Percentiles rank a stretch among this genome's conserved stretches.
Evolutionary conservation across 2,797 vertebrate species (phyloP).

Genomic region (Sphaeramia orbicularis): DNA sequence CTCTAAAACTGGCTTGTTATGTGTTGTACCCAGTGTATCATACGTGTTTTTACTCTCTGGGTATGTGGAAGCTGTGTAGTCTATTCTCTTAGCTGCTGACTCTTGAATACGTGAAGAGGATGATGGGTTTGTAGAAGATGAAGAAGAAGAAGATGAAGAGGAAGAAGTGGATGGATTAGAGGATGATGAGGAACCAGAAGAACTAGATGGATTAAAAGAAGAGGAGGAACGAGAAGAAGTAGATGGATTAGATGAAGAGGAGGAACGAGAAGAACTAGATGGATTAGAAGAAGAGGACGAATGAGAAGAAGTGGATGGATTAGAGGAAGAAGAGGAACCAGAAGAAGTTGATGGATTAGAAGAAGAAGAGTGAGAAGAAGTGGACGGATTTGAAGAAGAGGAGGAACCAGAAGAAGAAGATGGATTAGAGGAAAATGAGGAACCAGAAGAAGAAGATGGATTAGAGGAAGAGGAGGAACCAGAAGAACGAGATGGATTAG

Average conservation of each 20-base stretch:
- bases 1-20: slow-evolving; percentile 56
- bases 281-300: slow-evolving; percentile 40
- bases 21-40: slow-evolving; percentile 47
- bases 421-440: slow-evolving; percentile 23
- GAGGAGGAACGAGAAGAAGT: slow-evolving; percentile 32
- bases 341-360: slow-evolving; percentile 55
- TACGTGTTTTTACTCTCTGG: slow-evolving; percentile 65
- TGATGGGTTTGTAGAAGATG: slow-evolving; percentile 33
- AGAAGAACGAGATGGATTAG: slow-evolving; percentile 24
- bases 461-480: too few species aligned
- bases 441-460: slow-evolving; percentile 26
- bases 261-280: background rate
- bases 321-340: slow-evolving; percentile 26
- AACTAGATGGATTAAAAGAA: slow-evolving; percentile 12
- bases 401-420: slow-evolving; percentile 19
- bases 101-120: slow-evolving; percentile 64
- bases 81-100: slow-evolving; percentile 69
- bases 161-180: background rate
- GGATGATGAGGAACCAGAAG: slow-evolving; percentile 21
- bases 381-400: slow-evolving; percentile 5
- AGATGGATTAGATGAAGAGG: too few species aligned
- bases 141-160: slow-evolving; percentile 15
- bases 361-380: too few species aligned
- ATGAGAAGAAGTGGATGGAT: too few species aligned
- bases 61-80: slow-evolving; percentile 58